Conservation (phyloP, 1,140 invertebrate species). For the Phenacoccus solenopsis region DNA sequence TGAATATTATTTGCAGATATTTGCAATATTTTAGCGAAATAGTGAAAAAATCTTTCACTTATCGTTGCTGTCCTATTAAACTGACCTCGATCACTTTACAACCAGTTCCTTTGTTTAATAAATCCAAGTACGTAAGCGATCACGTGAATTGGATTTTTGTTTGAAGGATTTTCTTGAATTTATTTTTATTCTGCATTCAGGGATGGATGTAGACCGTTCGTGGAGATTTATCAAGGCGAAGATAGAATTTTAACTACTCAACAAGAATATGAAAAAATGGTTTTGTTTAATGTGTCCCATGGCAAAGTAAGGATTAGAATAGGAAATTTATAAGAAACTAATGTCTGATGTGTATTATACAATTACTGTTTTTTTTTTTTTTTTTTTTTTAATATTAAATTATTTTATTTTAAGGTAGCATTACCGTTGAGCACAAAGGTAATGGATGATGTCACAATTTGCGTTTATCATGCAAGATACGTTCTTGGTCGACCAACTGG, state of each 20-base stretch:
- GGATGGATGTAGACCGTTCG: slow-evolving; percentile 84
- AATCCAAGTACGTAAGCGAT: slow-evolving; percentile 49
- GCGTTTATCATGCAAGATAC: slow-evolving; percentile 73
- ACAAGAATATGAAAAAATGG: slow-evolving; percentile 81
- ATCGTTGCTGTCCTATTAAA: slow-evolving; percentile 36
- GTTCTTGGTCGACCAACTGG: slow-evolving; percentile 70
- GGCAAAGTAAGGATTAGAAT: slow-evolving; percentile 46
- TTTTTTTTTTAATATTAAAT: slow-evolving; percentile 18
- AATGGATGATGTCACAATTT: slow-evolving; percentile 69
- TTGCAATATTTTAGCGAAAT: slow-evolving; percentile 20
- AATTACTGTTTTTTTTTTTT: neutral
- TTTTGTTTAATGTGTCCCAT: slow-evolving; percentile 58
- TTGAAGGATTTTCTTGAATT: neutral
- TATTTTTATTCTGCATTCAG: slow-evolving; percentile 36
- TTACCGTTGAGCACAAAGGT: slow-evolving; percentile 49
- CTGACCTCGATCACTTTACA: slow-evolving; percentile 63
- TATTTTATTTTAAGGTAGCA: slow-evolving; percentile 25
- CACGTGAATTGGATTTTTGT: neutral
- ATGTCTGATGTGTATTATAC: neutral
- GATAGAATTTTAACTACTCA: slow-evolving; percentile 66
- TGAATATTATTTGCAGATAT: slow-evolving; percentile 21
- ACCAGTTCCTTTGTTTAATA: slow-evolving; percentile 83
- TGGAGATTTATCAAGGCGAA: slow-evolving; percentile 83
- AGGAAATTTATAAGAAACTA: slow-evolving; percentile 20
- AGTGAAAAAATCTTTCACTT: slow-evolving; percentile 18